Percentiles rank a stretch among this genome's conserved stretches.
Conservation (phyloP, 2,888 invertebrate genomes). For the Sylvicola cinctus region DNA sequence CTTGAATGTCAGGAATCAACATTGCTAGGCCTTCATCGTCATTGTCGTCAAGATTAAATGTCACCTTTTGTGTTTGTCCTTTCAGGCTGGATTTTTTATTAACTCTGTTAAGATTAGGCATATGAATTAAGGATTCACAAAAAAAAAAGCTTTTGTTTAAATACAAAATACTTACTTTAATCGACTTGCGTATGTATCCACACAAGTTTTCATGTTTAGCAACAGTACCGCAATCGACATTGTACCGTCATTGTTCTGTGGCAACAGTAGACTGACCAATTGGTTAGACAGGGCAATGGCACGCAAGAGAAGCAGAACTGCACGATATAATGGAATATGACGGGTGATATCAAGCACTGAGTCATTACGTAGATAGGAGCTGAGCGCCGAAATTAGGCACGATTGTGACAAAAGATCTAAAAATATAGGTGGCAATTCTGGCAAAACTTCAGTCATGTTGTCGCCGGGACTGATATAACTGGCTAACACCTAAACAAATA, state of each 20-base stretch:
- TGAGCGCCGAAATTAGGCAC: slow-evolving; percentile 68
- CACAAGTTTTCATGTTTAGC: slow-evolving; percentile 73
- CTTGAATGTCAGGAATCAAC: slow-evolving; percentile 79
- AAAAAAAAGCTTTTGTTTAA: no score
- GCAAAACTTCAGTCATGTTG: slow-evolving; percentile 23
- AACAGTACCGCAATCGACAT: slow-evolving; percentile 57
- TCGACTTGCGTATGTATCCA: slow-evolving; percentile 77
- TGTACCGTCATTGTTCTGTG: slow-evolving; percentile 28
- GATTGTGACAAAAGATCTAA: slow-evolving; percentile 59
- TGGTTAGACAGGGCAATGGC: slow-evolving; percentile 44
- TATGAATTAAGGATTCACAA: neutral
- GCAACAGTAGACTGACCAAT: slow-evolving; percentile 41
- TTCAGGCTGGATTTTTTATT: slow-evolving; percentile 36
- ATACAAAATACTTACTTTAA: slow-evolving; percentile 41
- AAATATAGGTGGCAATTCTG: slow-evolving; percentile 46
- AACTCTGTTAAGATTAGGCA: slow-evolving; percentile 26
- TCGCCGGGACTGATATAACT: slow-evolving; percentile 68
- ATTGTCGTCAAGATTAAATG: slow-evolving; percentile 40
- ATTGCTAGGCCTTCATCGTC: slow-evolving; percentile 77
- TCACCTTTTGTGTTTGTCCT: slow-evolving; percentile 23
- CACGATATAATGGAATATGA: slow-evolving; percentile 80
- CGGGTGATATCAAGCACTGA: slow-evolving; percentile 96
- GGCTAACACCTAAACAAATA: slow-evolving; percentile 43
- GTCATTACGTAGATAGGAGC: slow-evolving; percentile 82
- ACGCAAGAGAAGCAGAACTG: slow-evolving; percentile 61